Evolutionary conservation across 2,797 vertebrate genomes (phyloP).

Genomic region (Bovichtus diacanthus): DNA sequence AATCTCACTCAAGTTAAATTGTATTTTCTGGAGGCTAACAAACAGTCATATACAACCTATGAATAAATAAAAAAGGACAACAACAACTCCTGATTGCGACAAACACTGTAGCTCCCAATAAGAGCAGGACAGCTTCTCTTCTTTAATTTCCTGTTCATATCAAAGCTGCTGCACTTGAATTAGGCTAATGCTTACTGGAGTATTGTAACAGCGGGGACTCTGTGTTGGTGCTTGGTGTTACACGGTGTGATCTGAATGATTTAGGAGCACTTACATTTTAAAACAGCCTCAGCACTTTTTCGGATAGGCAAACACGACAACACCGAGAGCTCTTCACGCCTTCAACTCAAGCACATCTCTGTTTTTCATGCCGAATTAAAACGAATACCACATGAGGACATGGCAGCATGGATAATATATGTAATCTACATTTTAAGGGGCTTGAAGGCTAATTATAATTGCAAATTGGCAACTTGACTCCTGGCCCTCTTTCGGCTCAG

Average conservation of each 20-base stretch:
- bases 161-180: conserved; percentile 33
- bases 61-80: conserved; percentile 7
- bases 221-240: conserved; percentile 20
- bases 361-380: conserved; percentile 53
- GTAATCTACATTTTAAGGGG: conserved; percentile 60
- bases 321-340: conserved; percentile 19
- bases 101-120: neutral
- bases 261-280: conserved; percentile 47
- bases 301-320: conserved; percentile 29
- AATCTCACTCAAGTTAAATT: neutral
- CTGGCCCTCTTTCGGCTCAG: conserved; percentile 41
- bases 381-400: conserved; percentile 43
- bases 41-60: conserved; percentile 6
- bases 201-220: conserved; percentile 31
- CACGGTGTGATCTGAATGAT: conserved; percentile 63
- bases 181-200: conserved; percentile 21
- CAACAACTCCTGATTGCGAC: neutral
- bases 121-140: conserved; percentile 42
- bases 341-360: conserved; percentile 19
- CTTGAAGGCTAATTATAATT: conserved; percentile 62
- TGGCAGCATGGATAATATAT: conserved; percentile 39
- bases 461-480: conserved; percentile 64
- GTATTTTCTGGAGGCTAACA: neutral
- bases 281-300: conserved; percentile 58
- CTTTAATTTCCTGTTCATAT: conserved; percentile 28